A percentile compares a stretch with the other conserved stretches of the same genome.
Evolutionary conservation across 2,113 vertebrate genomes (phyloP).

Genomic region (Zeus faber): DNA sequence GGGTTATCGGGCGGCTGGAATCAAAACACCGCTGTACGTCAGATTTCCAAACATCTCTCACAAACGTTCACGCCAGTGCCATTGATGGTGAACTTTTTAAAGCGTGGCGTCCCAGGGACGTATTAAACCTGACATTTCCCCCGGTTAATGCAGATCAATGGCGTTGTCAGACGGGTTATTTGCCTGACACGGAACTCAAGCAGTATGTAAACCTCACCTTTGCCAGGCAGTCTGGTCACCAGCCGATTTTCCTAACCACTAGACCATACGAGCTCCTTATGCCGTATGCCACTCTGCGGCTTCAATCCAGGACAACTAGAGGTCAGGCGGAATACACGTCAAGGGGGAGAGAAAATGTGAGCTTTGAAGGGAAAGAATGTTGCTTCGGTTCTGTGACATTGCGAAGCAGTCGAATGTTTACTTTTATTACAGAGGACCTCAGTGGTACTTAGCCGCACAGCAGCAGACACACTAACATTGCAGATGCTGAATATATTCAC

Average conservation of each 20-base stretch:
- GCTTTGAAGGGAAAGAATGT: slow-evolving; percentile 22
- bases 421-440: slow-evolving; percentile 47
- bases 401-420: slow-evolving; percentile 53
- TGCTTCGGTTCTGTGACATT: slow-evolving; percentile 23
- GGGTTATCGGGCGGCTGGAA: neutral
- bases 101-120: slow-evolving; percentile 3
- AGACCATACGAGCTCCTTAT: slow-evolving; percentile 51
- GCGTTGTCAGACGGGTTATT: slow-evolving; percentile 39
- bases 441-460: slow-evolving; percentile 51
- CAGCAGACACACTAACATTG: slow-evolving; percentile 59
- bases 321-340: slow-evolving; percentile 43
- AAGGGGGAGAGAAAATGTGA: slow-evolving; percentile 12
- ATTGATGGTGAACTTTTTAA: neutral
- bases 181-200: slow-evolving; percentile 58
- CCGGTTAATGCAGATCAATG: slow-evolving; percentile 17
- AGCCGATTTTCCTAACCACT: slow-evolving; percentile 64
- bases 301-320: slow-evolving; percentile 36
- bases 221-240: slow-evolving; percentile 39
- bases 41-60: neutral
- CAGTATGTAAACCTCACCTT: slow-evolving; percentile 54
- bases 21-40: neutral
- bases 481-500: slow-evolving; percentile 64
- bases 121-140: slow-evolving; percentile 19
- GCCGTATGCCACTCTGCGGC: slow-evolving; percentile 33
- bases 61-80: neutral